Evolutionary conservation across 2,888 invertebrate species (phyloP).

Genomic region (Heteromyza rotundicornis): DNA sequence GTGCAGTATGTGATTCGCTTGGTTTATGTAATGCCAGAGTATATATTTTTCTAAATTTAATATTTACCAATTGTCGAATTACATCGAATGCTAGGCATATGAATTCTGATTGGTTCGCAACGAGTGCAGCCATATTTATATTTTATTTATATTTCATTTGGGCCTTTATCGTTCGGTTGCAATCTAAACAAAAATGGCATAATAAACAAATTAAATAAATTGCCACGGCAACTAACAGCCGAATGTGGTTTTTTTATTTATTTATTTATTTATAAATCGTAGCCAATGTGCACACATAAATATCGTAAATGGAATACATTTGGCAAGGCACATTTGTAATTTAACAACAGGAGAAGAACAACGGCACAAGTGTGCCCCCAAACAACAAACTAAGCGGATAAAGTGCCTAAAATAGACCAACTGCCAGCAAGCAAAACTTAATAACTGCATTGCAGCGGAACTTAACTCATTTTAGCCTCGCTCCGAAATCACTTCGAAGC

Average conservation of each 20-base stretch:
- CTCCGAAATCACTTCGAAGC: background rate
- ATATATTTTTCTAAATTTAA: too few relatives aligned
- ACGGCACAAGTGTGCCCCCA: background rate
- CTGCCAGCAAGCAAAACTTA: too few relatives aligned
- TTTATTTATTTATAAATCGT: background rate
- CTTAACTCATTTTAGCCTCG: background rate
- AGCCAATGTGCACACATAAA: too few relatives aligned
- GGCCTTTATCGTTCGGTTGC: background rate
- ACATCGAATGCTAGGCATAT: too few relatives aligned
- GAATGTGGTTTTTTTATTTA: too few relatives aligned
- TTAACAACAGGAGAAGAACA: background rate
- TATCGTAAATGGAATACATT: background rate
- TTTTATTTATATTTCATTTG: too few relatives aligned
- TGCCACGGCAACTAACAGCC: slow-evolving; percentile 14
- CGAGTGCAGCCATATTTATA: slow-evolving; percentile 2
- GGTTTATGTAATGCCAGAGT: too few relatives aligned
- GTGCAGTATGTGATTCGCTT: too few relatives aligned
- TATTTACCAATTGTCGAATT: too few relatives aligned
- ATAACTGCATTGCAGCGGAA: background rate
- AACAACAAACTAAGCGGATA: too few relatives aligned
- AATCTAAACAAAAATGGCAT: slow-evolving; percentile 5
- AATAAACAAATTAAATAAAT: slow-evolving; percentile 16
- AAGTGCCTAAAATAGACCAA: too few relatives aligned
- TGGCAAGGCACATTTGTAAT: background rate
- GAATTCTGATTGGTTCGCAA: background rate